Evolutionary conservation across 2,797 vertebrate species (phyloP), one percentile per base, ranked within the genome.

Genomic region (Pipistrellus pygmaeus): DNA sequence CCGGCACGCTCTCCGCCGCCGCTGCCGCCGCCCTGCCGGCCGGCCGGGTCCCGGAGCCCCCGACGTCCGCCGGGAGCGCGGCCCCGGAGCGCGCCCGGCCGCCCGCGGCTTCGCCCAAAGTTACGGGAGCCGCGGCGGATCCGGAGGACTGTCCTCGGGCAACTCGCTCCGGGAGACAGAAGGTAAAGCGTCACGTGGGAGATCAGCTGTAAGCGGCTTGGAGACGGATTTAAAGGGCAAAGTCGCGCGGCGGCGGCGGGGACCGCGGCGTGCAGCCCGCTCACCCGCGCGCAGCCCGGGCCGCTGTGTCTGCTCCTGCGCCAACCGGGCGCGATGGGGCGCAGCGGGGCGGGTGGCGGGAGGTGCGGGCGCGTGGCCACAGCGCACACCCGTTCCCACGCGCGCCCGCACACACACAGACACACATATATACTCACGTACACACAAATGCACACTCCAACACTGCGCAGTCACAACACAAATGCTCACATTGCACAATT

Each of bases 121-220:
- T 97, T 97, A 84, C 69, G 35, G 91, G 44, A 55, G 69, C 69
- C 71, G 25, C 27, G 27, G 85, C 95, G 6, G 94, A 60, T 88
- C 60, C 17, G 80, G 57, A 93, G 84, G 85, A 88, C 92, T 82
- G 85, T 95, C 69, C 87, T 83, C 93, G 81, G 92, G 85, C 94
- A 64, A 95, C 46, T 91, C 88, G 95, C 92, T 96, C 86, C 53
- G 25, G 87, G 96, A 95, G 97, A 98, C 98, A 98, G 97, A 98
- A 98, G 97, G 98, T 97, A 97, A 96, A 96, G 96, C 98, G 97
- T 98, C 98, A 98, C 98, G 98, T 97, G 98, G 97, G 96, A 96
- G 98, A 98, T 98, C 96, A 98, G 98, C 98, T 96, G 96, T 99
- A 99, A 99, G 98, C 99, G 97, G 99, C 99, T 99, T 99, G 98